Evolutionary conservation across 2,797 vertebrate genomes (phyloP), one percentile per base, ranked within the genome.

Genomic region (Chaetodon trifasciatus): DNA sequence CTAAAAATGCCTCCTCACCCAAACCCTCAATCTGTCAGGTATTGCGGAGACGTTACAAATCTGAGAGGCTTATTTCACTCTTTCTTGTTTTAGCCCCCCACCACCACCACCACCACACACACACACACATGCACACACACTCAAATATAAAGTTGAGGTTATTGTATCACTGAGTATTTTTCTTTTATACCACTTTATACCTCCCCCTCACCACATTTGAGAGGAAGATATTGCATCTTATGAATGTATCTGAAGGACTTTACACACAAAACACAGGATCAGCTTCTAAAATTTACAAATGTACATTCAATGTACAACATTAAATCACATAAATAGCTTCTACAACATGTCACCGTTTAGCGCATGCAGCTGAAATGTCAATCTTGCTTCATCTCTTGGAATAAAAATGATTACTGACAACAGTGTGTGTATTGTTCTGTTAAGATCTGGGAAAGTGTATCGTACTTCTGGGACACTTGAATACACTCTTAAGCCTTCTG

Each of bases 1-100:
- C 16, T 46, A n/a, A 65, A 74, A 52, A 67, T 44, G 15, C 40
- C 56, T 67, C 65, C 57, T 28, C 15, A 32, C 40, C 46, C 47
- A 17, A 28, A 16, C 8, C 37, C 44, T 24, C 13, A 17, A 19
- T 71, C 65, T 57, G 63, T 62, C 11, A 57, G 37, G 57, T 74
- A 73, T 55, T 42, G 66, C 40, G 55, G 19, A 83, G 56, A 76
- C 12, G 32, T 64, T 77, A 57, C 55, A 63, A n/a, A 64, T 5
- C 21, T 40, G 23, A 49, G 74, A 28, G 8, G 37, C 7, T 42
- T 15, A 28, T 76, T 70, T 40, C 23, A 47, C 40, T 23, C 24
- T 40, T 72, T 46, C 21, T 12, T 2, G 8, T 78, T n/a, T n/a
- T n/a, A n/a, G n/a, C n/a, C n/a, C n/a, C n/a, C n/a, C n/a, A n/a